Conservation (phyloP, 2,113 vertebrate species). For the Cheilinus undulatus region DNA sequence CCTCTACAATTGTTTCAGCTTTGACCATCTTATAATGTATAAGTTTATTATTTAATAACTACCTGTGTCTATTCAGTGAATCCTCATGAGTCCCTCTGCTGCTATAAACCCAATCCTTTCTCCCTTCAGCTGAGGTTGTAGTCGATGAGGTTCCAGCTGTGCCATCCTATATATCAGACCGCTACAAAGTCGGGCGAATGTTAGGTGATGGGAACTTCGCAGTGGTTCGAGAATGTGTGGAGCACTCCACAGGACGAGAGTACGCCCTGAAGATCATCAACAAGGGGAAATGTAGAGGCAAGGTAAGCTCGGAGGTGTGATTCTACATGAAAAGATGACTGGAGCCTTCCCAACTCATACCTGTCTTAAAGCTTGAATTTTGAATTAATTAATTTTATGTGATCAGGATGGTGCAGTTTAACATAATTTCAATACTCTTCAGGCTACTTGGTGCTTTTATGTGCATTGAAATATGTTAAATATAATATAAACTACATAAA, state of each 20-base stretch:
- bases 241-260: constrained; percentile 95
- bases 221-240: constrained; percentile 96
- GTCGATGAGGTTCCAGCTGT: constrained; percentile 94
- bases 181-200: constrained; percentile 96
- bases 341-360: not conserved
- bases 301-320: constrained; percentile 80
- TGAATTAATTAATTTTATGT: too few species aligned
- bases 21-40: too few species aligned
- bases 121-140: constrained; percentile 65
- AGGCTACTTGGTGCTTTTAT: too few species aligned
- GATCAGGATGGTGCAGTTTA: too few species aligned
- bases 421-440: too few species aligned
- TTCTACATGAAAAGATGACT: not conserved
- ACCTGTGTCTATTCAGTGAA: not conserved
- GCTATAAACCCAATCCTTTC: constrained; percentile 8
- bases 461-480: too few species aligned
- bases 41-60: not conserved
- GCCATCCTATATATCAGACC: constrained; percentile 93
- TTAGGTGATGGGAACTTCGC: constrained; percentile 99
- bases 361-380: too few species aligned
- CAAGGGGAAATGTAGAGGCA: constrained; percentile 98
- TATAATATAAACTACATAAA: too few species aligned
- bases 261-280: constrained; percentile 99
- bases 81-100: not conserved
- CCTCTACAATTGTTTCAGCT: too few species aligned